These are phyloP conservation scores for Anolis apletophallus DNA, from an alignment of 2,797 vertebrate species.

Conservation along the genomic window DNA sequence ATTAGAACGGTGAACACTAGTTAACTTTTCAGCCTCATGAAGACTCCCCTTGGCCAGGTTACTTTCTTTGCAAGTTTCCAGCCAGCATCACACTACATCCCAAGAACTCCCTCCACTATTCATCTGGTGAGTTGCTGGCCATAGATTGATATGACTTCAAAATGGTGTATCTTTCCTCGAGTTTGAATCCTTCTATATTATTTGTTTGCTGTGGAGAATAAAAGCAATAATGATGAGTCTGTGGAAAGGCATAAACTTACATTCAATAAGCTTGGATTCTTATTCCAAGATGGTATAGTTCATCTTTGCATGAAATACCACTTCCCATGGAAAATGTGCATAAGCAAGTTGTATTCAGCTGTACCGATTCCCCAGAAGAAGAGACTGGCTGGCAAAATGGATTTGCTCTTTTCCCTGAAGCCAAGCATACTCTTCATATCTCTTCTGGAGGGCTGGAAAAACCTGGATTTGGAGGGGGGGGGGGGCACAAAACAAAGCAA, in stretches of 20 bases:
- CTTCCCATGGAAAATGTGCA: neutral
- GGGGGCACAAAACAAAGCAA: no score
- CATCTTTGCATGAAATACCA: neutral
- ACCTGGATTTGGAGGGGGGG: neutral
- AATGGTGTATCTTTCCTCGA: neutral
- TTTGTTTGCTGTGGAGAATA: neutral
- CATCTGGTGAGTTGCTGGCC: neutral
- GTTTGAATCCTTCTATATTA: neutral
- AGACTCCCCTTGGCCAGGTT: no score
- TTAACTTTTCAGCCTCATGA: no score
- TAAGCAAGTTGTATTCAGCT: neutral
- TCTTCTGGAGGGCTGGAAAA: neutral
- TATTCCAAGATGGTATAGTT: neutral
- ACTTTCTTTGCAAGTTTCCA: no score
- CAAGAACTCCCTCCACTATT: neutral
- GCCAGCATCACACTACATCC: no score
- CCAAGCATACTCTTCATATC: neutral
- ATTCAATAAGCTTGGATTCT: neutral
- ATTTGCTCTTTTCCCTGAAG: neutral
- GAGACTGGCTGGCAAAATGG: neutral
- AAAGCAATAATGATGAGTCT: neutral
- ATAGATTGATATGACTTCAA: neutral
- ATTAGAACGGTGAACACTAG: no score
- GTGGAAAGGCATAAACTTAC: neutral
- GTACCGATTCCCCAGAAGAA: neutral